Percentiles rank a stretch among this genome's conserved stretches.
phyloP scores from a whole-genome alignment of 2,888 invertebrate species.

The Sinelater perroti region DNA sequence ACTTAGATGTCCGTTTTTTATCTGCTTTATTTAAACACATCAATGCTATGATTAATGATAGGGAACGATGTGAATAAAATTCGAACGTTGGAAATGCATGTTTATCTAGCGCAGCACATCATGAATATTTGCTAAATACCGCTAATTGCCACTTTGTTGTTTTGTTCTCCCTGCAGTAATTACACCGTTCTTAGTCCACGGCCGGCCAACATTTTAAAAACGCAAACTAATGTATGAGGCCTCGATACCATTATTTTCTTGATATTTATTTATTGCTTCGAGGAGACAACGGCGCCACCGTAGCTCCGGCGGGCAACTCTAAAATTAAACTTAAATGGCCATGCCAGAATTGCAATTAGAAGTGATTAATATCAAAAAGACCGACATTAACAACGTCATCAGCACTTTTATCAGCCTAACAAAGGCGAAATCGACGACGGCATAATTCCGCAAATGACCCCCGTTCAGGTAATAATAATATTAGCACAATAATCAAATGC shows the following conservation, averaged over 20 bases:
- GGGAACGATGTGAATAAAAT: slow-evolving; percentile 48
- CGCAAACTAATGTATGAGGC: slow-evolving; percentile 32
- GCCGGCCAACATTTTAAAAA: slow-evolving; percentile 36
- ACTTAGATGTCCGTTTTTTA: slow-evolving; percentile 41
- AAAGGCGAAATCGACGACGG: too few species aligned
- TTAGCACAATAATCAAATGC: slow-evolving; percentile 34
- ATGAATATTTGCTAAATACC: slow-evolving; percentile 46
- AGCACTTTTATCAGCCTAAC: too few species aligned
- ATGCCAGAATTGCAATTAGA: too few species aligned
- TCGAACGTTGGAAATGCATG: slow-evolving; percentile 42
- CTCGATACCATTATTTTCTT: slow-evolving; percentile 32
- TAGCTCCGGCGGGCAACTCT: too few species aligned
- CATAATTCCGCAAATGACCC: slow-evolving; percentile 24
- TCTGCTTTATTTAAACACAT: slow-evolving; percentile 49
- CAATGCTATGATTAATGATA: slow-evolving; percentile 50
- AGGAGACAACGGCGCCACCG: too few species aligned
- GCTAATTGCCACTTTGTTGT: slow-evolving; percentile 45
- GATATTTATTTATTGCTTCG: slow-evolving; percentile 31
- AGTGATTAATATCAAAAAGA: too few species aligned
- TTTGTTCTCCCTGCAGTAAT: slow-evolving; percentile 39
- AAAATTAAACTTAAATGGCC: too few species aligned
- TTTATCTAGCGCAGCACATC: slow-evolving; percentile 44
- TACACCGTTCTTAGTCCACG: slow-evolving; percentile 34
- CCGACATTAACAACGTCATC: too few species aligned
- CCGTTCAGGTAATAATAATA: slow-evolving; percentile 30